phyloP scores from a whole-genome alignment of 2,888 invertebrate species.

The Lissocephala sabroskyi region DNA sequence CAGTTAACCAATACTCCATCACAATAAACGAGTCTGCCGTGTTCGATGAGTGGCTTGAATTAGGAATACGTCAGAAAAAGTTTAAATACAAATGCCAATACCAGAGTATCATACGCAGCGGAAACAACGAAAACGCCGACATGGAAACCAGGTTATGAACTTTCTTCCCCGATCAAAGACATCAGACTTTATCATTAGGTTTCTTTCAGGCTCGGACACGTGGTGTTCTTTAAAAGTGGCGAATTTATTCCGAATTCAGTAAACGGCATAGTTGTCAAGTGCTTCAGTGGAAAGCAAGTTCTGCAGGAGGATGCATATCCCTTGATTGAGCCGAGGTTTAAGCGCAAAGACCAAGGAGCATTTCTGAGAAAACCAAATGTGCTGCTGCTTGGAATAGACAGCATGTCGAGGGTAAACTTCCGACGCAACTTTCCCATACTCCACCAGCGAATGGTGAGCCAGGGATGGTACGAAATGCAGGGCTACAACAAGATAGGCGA shows the following conservation, averaged over 20 bases:
- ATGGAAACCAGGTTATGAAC: too few species aligned
- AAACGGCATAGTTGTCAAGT: not conserved
- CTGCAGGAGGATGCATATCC: slow-evolving; percentile 5
- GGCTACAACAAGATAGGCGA: slow-evolving; percentile 77
- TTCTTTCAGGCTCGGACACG: too few species aligned
- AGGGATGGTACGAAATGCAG: slow-evolving; percentile 73
- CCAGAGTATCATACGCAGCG: too few species aligned
- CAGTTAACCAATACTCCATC: too few species aligned
- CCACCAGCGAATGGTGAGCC: slow-evolving; percentile 75
- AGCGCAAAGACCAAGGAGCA: not conserved
- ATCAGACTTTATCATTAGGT: too few species aligned
- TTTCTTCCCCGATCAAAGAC: too few species aligned
- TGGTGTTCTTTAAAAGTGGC: too few species aligned
- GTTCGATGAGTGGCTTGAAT: too few species aligned
- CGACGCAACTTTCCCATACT: slow-evolving; percentile 82
- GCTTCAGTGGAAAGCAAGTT: not conserved
- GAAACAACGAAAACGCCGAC: too few species aligned
- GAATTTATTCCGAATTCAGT: not conserved
- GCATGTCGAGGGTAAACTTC: slow-evolving; percentile 75
- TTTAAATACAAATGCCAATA: too few species aligned
- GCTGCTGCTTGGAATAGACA: slow-evolving; percentile 85
- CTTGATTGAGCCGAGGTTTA: not conserved
- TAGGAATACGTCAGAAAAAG: too few species aligned
- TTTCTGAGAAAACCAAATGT: slow-evolving; percentile 73
- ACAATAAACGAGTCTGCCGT: too few species aligned